Evolutionary conservation across 1,140 invertebrate species (phyloP), one percentile per base, ranked within the genome.

Genomic region (Drosophila nikananu): DNA sequence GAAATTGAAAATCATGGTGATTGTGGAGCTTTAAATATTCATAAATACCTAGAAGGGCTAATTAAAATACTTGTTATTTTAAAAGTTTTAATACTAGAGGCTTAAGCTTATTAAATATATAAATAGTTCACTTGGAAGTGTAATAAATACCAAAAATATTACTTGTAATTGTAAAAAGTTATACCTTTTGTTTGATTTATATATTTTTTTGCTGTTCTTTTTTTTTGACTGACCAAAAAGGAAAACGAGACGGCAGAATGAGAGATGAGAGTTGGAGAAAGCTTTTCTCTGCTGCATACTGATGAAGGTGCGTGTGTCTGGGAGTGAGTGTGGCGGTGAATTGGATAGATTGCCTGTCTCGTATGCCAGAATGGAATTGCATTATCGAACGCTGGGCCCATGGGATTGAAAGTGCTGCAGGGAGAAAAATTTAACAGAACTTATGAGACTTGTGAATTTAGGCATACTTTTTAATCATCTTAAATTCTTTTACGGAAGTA

Each of bases 331-430:
- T 80, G 59, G 51, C 42, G 64, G 63, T 25, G 82, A 84, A 81
- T 81, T 81, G 77, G 84, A 89, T 81, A 81, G 84, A 89, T 89
- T 90, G 84, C 68, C 84, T 84, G 84, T 89, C 84, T 89, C 81
- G 84, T 63, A 84, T 87, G 84, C 77, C 80, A 89, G 83, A 83
- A 87, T 87, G 83, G 80, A 87, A 89, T 87, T 89, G 83, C 83
- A 87, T 89, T 87, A 87, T 71, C 77, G 80, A 78, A 76, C 68
- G 86, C 51, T 64, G 66, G 67, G 83, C 81, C 66, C 75, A 71
- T 70, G 77, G 65, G 67, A 32, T 49, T 57, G 57, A 67, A 37
- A 63, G 59, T 51, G 35, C 58, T 49, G 52, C 59, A 46, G 13
- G 10, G 21, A 15, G 5, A 65, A 17, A 25, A 35, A 44, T 42